phyloP scores from a whole-genome alignment of 1,140 invertebrate species.

The Periplaneta americana region DNA sequence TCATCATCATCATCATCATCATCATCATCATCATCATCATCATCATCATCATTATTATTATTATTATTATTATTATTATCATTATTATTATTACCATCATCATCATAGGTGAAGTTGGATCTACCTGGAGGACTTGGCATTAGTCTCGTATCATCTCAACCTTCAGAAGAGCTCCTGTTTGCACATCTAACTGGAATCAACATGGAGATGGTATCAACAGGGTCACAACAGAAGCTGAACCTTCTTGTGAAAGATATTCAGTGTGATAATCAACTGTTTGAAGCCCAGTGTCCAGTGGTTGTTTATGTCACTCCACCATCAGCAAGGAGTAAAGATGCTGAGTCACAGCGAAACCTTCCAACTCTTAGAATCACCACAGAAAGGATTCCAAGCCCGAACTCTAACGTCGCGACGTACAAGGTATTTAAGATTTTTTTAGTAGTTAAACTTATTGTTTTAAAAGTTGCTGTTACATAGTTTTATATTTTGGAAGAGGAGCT shows the following conservation, averaged over 20 bases:
- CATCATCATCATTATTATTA: too few relatives aligned
- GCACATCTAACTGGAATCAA: conserved; percentile 66
- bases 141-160: conserved; percentile 72
- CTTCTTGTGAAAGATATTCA: conserved; percentile 59
- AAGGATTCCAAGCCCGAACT: conserved; percentile 60
- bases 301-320: conserved; percentile 58
- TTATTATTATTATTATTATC: too few relatives aligned
- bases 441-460: too few relatives aligned
- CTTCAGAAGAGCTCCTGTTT: conserved; percentile 84
- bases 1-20: too few relatives aligned
- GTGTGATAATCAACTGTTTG: conserved; percentile 71
- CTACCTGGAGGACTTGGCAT: conserved; percentile 70
- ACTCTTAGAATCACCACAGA: conserved; percentile 59
- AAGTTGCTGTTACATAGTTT: too few relatives aligned
- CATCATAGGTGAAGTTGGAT: conserved; percentile 48
- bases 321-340: conserved; percentile 33
- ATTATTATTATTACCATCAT: too few relatives aligned
- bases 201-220: conserved; percentile 54
- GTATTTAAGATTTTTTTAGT: conserved; percentile 35
- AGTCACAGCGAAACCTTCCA: conserved; percentile 38
- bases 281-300: conserved; percentile 76
- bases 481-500: too few relatives aligned
- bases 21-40: too few relatives aligned
- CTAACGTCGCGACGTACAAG: conserved; percentile 71
- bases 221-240: conserved; percentile 55